phyloP scores from a whole-genome alignment of 1,140 invertebrate genomes.

The Halesus radiatus region DNA sequence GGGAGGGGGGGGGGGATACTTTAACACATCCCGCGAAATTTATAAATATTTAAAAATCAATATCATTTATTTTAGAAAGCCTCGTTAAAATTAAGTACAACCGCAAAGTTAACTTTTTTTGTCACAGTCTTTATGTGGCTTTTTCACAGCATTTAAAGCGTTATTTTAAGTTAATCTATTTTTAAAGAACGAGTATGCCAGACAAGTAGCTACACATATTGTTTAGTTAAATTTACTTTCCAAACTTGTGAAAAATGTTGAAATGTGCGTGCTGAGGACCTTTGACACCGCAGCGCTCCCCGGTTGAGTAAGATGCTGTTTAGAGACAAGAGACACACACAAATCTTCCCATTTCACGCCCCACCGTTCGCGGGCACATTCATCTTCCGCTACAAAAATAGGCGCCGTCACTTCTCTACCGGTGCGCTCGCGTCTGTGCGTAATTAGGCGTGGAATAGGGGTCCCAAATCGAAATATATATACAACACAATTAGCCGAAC shows the following conservation, averaged over 20 bases:
- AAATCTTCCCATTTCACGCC: conserved; percentile 41
- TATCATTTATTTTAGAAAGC: not conserved
- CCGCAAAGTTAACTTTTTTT: too few relatives aligned
- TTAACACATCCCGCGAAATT: too few relatives aligned
- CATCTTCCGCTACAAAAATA: conserved; percentile 31
- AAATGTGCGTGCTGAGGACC: not conserved
- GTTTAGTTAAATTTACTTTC: not conserved
- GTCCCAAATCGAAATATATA: conserved; percentile 16
- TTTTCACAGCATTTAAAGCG: too few relatives aligned
- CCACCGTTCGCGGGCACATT: conserved; percentile 29
- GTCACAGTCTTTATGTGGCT: too few relatives aligned
- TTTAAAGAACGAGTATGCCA: too few relatives aligned
- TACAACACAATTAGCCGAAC: conserved; percentile 35
- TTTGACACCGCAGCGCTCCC: not conserved
- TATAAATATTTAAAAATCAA: too few relatives aligned
- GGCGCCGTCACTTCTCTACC: not conserved
- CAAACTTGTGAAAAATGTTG: not conserved
- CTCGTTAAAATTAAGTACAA: too few relatives aligned
- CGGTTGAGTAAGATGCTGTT: conserved; percentile 22
- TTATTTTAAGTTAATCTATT: too few relatives aligned
- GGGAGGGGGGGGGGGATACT: too few relatives aligned
- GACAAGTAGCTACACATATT: too few relatives aligned
- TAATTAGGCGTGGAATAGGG: conserved; percentile 23
- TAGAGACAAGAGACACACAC: conserved; percentile 27
- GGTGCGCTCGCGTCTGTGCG: conserved; percentile 11